A percentile compares a stretch with the other conserved stretches of the same genome.
These are phyloP conservation scores for Drosophila pseudotalamancana DNA, from an alignment of 2,888 invertebrate species.

Conservation along the genomic window DNA sequence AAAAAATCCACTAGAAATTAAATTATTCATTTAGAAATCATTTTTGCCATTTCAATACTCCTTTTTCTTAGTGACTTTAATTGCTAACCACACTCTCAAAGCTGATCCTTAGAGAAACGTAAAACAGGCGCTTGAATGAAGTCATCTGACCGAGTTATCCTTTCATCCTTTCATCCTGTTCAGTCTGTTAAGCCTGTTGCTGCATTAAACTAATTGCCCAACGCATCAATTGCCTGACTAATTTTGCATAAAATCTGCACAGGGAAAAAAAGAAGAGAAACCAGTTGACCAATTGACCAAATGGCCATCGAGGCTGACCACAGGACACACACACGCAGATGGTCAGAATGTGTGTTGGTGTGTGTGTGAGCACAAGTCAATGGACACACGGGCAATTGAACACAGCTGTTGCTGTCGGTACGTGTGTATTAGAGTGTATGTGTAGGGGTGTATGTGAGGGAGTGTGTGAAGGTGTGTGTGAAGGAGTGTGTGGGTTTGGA, in stretches of 20 bases:
- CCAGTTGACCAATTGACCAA: constrained; percentile 35
- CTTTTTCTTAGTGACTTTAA: background rate
- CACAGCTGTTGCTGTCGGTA: constrained; percentile 62
- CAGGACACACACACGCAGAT: constrained; percentile 19
- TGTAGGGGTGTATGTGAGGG: too few species aligned
- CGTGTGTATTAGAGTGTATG: constrained; percentile 11
- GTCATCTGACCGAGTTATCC: constrained; percentile 36
- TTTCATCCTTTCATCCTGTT: constrained; percentile 3
- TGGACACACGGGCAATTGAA: constrained; percentile 68
- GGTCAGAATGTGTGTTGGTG: constrained; percentile 35
- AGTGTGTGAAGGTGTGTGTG: constrained; percentile 24
- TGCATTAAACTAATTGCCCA: constrained; percentile 56
- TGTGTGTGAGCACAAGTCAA: constrained; percentile 60
- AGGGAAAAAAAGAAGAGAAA: constrained; percentile 20
- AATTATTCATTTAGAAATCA: too few species aligned
- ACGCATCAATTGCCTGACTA: constrained; percentile 58
- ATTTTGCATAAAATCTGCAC: constrained; percentile 72
- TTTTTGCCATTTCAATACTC: background rate
- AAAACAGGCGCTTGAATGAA: constrained; percentile 24
- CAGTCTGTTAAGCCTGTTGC: constrained; percentile 25
- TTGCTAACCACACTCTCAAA: background rate
- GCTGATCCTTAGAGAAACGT: background rate
- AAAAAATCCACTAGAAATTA: too few species aligned
- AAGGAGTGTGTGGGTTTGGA: constrained; percentile 6
- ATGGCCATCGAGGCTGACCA: constrained; percentile 47